Conservation (phyloP, 2,888 invertebrate genomes). For the Tribolium freemani region DNA sequence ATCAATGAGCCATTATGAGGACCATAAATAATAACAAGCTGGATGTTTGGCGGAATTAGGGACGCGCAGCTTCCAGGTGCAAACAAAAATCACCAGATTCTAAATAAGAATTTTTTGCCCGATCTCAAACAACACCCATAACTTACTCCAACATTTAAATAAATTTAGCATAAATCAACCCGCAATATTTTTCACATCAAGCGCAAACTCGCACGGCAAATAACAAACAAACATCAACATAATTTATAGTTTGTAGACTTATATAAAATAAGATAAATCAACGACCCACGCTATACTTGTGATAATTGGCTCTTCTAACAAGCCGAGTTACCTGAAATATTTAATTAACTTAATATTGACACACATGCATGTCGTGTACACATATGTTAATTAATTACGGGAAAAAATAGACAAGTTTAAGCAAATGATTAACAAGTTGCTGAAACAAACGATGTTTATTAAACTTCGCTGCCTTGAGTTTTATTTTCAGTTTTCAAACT, state of each 20-base stretch:
- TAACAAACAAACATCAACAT: conserved; percentile 55
- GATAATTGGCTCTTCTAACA: conserved; percentile 60
- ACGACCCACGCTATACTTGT: conserved; percentile 58
- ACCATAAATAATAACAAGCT: conserved; percentile 63
- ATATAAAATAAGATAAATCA: conserved; percentile 61
- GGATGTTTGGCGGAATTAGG: conserved; percentile 52
- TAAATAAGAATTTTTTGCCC: background rate
- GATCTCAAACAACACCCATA: conserved; percentile 4
- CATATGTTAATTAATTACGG: conserved; percentile 31
- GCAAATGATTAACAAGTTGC: conserved; percentile 16
- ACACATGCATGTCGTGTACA: conserved; percentile 23
- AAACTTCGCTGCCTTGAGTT: background rate
- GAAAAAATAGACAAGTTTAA: conserved; percentile 23
- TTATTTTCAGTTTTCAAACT: background rate
- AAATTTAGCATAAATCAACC: conserved; percentile 53
- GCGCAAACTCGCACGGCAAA: conserved; percentile 50
- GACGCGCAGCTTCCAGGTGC: conserved; percentile 18
- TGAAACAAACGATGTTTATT: background rate
- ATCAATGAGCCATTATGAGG: conserved; percentile 67
- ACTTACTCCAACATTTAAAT: conserved; percentile 18
- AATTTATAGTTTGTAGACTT: conserved; percentile 53
- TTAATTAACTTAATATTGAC: conserved; percentile 56
- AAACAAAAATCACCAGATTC: too few species aligned
- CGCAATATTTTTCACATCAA: conserved; percentile 54
- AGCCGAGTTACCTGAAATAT: conserved; percentile 58